Evolutionary conservation across 1,140 invertebrate genomes (phyloP), one percentile per base, ranked within the genome.

Genomic region (Apis florea): DNA sequence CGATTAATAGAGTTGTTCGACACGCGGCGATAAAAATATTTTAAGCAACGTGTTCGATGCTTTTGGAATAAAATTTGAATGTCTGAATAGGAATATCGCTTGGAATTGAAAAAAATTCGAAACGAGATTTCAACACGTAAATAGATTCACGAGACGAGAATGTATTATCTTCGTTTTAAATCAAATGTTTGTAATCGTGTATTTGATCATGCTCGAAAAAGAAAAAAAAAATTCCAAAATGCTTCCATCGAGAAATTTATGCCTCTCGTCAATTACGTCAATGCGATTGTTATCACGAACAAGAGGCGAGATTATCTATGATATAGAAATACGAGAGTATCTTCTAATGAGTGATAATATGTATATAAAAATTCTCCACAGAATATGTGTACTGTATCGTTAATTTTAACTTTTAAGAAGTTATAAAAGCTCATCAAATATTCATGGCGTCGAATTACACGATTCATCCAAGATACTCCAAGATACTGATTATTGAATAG

Each of bases 61-160:
- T 31, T 17, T 40, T 2, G 1, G 15, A 47, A 73, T 59, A 73
- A 58, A 73, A 73, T 59, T 73, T 47, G 19, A 73, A 59, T 59
- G 15, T 72, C 54, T 58, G 21, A 72, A 26, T 58, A 31, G 15
- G 49, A 54, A 54, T 19, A 21, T 15, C 0, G 5, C 0, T 12
- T 5, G 64, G 6, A 31, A 21, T 17, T 2, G 19, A 11, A 40
- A 19, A 10, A 66, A 40, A 40, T 40, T 40, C 8, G n/a, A 21
- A 12, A 54, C 53, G 5, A 58, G 3, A 58, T 56, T 47, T 58
- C 24, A 19, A 31, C 31, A 10, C 2, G 70, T 13, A 72, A 58
- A 59, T 40, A 3, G 15, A 6, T 49, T 21, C 31, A 47, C 1
- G 21, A 19, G 10, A 12, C 19, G 70, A n/a, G 31, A 1, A 13